Conservation (phyloP, 2,888 invertebrate species). For the Rhorus exstirpatorius region DNA sequence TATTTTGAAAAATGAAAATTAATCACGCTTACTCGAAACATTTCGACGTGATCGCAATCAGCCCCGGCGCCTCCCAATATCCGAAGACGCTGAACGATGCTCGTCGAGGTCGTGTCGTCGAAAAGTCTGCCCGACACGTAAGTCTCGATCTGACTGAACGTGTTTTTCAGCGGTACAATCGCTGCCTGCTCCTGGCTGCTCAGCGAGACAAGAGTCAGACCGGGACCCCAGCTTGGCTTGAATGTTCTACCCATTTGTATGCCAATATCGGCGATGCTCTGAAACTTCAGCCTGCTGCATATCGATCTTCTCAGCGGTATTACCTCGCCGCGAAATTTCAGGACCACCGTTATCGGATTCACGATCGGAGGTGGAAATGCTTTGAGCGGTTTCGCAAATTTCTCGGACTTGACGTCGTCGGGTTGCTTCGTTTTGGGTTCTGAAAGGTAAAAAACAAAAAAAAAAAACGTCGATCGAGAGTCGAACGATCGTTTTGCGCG, state of each 20-base stretch:
- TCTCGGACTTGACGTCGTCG: slow-evolving; percentile 71
- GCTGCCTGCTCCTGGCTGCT: slow-evolving; percentile 85
- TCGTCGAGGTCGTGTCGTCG: slow-evolving; percentile 81
- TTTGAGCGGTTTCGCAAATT: slow-evolving; percentile 68
- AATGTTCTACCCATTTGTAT: slow-evolving; percentile 88
- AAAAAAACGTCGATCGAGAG: not conserved
- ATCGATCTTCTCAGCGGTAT: slow-evolving; percentile 84
- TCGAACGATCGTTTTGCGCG: too few species aligned
- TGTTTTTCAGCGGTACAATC: slow-evolving; percentile 84
- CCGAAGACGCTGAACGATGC: slow-evolving; percentile 83
- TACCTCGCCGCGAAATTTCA: slow-evolving; percentile 84
- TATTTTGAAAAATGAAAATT: too few species aligned
- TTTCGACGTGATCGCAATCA: slow-evolving; percentile 76
- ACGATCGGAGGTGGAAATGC: slow-evolving; percentile 79
- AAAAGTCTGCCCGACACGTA: slow-evolving; percentile 80
- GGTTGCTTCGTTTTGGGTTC: slow-evolving; percentile 62
- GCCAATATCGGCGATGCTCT: slow-evolving; percentile 80
- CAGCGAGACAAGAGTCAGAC: slow-evolving; percentile 88
- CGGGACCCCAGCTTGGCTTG: slow-evolving; percentile 92
- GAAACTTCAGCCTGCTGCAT: slow-evolving; percentile 77
- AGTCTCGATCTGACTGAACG: slow-evolving; percentile 80
- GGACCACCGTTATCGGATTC: slow-evolving; percentile 86
- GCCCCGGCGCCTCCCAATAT: slow-evolving; percentile 81
- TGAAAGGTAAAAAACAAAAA: slow-evolving; percentile 17
- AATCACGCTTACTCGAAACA: slow-evolving; percentile 76